These are phyloP conservation scores for Copidosoma aretas DNA, from an alignment of 2,888 invertebrate species.

Conservation along the genomic window DNA sequence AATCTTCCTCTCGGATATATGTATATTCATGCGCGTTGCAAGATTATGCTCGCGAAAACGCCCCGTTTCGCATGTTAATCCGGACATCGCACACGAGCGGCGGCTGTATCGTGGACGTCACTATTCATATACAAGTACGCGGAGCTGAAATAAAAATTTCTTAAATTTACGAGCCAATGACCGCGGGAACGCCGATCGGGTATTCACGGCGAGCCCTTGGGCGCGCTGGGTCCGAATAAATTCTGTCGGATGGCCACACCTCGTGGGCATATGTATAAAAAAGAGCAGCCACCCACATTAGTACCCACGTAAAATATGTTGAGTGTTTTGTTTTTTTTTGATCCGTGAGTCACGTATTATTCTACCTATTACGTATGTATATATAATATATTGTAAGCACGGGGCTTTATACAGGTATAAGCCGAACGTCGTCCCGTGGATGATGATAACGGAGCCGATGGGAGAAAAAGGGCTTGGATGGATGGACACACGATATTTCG, in stretches of 20 bases:
- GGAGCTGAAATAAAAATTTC: no score
- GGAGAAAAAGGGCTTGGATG: slow-evolving; percentile 13
- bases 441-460: slow-evolving; percentile 19
- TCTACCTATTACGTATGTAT: no score
- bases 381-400: no score
- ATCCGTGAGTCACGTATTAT: not conserved
- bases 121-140: no score
- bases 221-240: not conserved
- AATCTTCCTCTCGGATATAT: not conserved
- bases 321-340: no score
- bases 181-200: not conserved
- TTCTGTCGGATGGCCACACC: not conserved
- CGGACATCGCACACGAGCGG: no score
- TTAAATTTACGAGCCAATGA: no score
- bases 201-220: not conserved
- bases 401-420: no score
- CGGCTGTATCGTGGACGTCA: no score
- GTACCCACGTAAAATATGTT: not conserved
- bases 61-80: no score
- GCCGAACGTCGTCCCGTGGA: slow-evolving; percentile 8
- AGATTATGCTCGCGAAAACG: no score
- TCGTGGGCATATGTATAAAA: not conserved
- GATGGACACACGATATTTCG: slow-evolving; percentile 55
- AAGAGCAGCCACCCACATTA: not conserved
- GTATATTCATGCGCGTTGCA: not conserved